A percentile compares a stretch with the other conserved stretches of the same genome.
These are phyloP conservation scores for Tympanoctomys barrerae DNA, from an alignment of 2,797 vertebrate genomes.

Conservation along the genomic window DNA sequence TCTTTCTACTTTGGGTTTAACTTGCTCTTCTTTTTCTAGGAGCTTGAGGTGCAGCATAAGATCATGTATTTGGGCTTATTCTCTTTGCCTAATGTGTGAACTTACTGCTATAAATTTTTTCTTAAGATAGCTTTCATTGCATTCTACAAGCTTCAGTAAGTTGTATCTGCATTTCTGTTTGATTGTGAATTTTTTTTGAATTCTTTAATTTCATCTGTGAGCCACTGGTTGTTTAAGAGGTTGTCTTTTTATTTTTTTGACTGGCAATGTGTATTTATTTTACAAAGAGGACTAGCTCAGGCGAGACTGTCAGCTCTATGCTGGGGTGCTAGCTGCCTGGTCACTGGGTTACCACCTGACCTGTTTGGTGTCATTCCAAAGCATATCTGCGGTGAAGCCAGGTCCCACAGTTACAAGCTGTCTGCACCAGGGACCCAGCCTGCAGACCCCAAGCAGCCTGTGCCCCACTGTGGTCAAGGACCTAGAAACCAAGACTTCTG, in stretches of 20 bases:
- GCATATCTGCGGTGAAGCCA: conserved; percentile 83
- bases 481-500: conserved; percentile 80
- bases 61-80: too few relatives aligned
- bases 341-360: conserved; percentile 67
- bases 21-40: too few relatives aligned
- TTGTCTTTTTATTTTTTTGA: background rate
- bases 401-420: conserved; percentile 73
- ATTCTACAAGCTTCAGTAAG: too few relatives aligned
- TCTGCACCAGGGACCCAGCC: conserved; percentile 72
- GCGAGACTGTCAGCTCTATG: conserved; percentile 82
- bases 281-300: conserved; percentile 86
- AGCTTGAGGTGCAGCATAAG: too few relatives aligned
- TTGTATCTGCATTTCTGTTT: too few relatives aligned
- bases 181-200: too few relatives aligned
- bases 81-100: too few relatives aligned
- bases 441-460: conserved; percentile 81
- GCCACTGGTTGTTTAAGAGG: too few relatives aligned
- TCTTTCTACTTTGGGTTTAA: too few relatives aligned
- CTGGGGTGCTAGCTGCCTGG: conserved; percentile 58
- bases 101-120: too few relatives aligned
- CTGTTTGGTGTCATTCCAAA: conserved; percentile 79
- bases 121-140: too few relatives aligned
- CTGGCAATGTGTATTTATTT: conserved; percentile 86
- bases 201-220: too few relatives aligned
- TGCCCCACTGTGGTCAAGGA: conserved; percentile 74